Conservation (phyloP, 2,113 vertebrate genomes). For the Zapornia atra region DNA sequence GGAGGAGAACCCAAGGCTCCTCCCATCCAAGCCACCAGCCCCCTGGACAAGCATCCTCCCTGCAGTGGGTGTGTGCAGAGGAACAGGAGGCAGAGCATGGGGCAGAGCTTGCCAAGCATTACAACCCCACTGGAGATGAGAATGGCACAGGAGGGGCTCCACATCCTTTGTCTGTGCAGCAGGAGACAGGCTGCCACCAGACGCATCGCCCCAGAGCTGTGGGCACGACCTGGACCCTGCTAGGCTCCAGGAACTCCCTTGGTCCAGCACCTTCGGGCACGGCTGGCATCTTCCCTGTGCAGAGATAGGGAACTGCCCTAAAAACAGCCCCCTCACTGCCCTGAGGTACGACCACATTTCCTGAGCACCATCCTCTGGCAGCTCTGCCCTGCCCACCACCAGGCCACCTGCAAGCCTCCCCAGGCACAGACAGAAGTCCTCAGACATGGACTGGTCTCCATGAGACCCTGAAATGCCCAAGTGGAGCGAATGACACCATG, state of each 20-base stretch:
- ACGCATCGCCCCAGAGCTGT: background rate
- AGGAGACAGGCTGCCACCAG: background rate
- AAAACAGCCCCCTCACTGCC: background rate
- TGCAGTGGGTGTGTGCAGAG: background rate
- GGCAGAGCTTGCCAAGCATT: background rate
- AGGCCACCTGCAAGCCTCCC: background rate
- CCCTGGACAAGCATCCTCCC: background rate
- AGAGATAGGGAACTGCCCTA: background rate
- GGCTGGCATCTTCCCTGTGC: background rate
- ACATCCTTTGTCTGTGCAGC: background rate
- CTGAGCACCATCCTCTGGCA: background rate
- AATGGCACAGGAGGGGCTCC: background rate
- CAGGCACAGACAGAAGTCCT: background rate
- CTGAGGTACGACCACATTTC: background rate
- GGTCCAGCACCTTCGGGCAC: background rate
- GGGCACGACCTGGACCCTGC: background rate
- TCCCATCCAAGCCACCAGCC: background rate
- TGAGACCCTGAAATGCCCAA: fast-evolving
- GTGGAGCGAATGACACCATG: fast-evolving
- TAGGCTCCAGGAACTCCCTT: background rate
- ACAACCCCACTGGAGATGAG: background rate
- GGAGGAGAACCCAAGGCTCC: background rate
- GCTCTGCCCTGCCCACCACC: background rate
- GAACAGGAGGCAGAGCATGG: background rate
- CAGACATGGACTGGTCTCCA: background rate